Evolutionary conservation across 64 coral and sea anemone genomes (phyloP).

Genomic region (Anthopleura sola): DNA sequence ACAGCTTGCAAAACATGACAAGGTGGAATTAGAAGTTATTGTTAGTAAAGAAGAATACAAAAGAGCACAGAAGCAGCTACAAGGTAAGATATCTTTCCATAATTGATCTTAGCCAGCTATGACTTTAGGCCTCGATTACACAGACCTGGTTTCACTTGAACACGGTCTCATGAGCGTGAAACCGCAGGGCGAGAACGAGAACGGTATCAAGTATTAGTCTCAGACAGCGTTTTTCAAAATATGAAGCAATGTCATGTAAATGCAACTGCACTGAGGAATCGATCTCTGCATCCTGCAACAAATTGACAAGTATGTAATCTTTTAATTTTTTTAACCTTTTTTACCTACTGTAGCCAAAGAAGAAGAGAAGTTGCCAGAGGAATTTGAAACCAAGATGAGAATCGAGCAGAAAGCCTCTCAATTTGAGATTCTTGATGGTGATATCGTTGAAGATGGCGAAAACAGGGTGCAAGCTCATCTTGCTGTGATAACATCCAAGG

Average conservation of each 20-base stretch:
- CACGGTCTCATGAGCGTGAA: neutral
- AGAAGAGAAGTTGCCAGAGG: neutral
- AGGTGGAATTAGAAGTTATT: neutral
- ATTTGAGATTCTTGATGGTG: neutral
- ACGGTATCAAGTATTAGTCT: no score
- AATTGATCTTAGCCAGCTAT: neutral
- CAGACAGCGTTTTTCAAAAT: no score
- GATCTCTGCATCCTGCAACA: no score
- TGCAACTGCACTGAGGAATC: neutral
- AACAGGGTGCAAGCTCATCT: conserved; percentile 8
- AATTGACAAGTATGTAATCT: neutral
- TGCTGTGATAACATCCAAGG: neutral
- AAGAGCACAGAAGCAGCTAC: neutral
- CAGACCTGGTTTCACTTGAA: no score
- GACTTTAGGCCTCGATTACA: no score
- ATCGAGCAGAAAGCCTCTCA: neutral
- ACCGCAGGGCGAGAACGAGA: no score
- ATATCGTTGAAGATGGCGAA: neutral
- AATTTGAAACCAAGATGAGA: neutral
- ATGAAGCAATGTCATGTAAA: no score
- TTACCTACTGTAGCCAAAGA: neutral
- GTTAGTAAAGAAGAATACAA: neutral
- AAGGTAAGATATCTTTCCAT: neutral
- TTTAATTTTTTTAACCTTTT: neutral
- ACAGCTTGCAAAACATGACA: neutral